These are phyloP conservation scores for Anarsia innoxiella DNA, from an alignment of 2,888 invertebrate genomes.

Conservation along the genomic window DNA sequence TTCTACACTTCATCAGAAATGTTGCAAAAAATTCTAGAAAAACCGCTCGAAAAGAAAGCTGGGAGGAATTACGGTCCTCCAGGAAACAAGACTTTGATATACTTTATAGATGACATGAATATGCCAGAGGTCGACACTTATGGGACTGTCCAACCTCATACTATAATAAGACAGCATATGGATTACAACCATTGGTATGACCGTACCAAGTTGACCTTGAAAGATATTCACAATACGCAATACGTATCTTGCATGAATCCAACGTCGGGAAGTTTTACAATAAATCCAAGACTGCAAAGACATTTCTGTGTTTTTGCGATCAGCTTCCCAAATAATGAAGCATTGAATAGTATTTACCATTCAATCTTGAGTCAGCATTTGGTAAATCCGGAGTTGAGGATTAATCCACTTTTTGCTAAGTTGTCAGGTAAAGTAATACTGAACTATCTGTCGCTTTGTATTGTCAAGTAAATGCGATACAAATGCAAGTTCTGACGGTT, in stretches of 20 bases:
- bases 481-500: no score
- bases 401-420: slow-evolving; percentile 80
- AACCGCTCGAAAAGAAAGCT: slow-evolving; percentile 96
- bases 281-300: slow-evolving; percentile 93
- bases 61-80: slow-evolving; percentile 97
- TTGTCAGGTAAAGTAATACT: slow-evolving; percentile 62
- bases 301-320: slow-evolving; percentile 93
- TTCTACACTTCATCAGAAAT: slow-evolving; percentile 97
- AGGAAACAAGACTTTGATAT: slow-evolving; percentile 93
- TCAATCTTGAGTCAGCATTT: slow-evolving; percentile 92
- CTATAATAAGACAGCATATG: slow-evolving; percentile 94
- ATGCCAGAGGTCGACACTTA: slow-evolving; percentile 95
- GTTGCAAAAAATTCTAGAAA: slow-evolving; percentile 94
- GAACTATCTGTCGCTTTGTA: background rate
- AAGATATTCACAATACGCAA: slow-evolving; percentile 97
- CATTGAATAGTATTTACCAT: slow-evolving; percentile 90
- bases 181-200: slow-evolving; percentile 96
- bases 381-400: slow-evolving; percentile 86
- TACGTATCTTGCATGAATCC: slow-evolving; percentile 99
- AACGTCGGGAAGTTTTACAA: slow-evolving; percentile 97
- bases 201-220: slow-evolving; percentile 88
- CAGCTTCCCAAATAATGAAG: slow-evolving; percentile 87
- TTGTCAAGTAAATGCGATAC: no score
- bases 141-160: slow-evolving; percentile 97
- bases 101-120: slow-evolving; percentile 98